These are phyloP conservation scores for Mnemiopsis leidyi DNA, from an alignment of 37 sponge, comb jelly and placozoan species.

Conservation along the genomic window DNA sequence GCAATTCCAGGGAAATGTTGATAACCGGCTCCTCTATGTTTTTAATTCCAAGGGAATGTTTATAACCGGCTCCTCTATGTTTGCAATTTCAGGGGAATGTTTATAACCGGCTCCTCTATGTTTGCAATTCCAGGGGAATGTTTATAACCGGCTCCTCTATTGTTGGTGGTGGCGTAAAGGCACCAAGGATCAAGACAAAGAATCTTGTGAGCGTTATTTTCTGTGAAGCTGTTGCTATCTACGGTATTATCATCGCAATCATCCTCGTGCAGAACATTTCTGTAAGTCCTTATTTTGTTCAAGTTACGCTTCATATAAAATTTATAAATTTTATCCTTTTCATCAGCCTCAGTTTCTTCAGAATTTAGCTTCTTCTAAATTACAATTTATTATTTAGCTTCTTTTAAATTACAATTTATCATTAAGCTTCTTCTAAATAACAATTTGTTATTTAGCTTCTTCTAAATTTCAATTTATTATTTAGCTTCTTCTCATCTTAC, in stretches of 20 bases:
- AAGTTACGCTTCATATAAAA: too few species aligned
- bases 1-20: conserved; percentile 84
- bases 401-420: too few species aligned
- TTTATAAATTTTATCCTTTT: too few species aligned
- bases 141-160: conserved; percentile 86
- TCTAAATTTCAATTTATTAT: too few species aligned
- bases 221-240: conserved; percentile 99
- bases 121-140: conserved; percentile 74
- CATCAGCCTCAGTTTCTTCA: too few species aligned
- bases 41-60: conserved; percentile 80
- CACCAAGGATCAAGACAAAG: conserved; percentile 92
- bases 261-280: conserved; percentile 75
- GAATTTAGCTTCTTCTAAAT: too few species aligned
- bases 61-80: conserved; percentile 80
- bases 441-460: too few species aligned
- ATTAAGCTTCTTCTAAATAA: too few species aligned
- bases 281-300: conserved; percentile 19
- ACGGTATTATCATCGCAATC: conserved; percentile 99
- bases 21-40: conserved; percentile 80
- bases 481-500: too few species aligned
- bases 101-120: conserved; percentile 77
- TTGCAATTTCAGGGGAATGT: conserved; percentile 85
- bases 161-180: conserved; percentile 95
- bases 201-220: conserved; percentile 98
- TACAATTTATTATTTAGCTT: too few species aligned